phyloP scores from a whole-genome alignment of 2,888 invertebrate species.

The Habroteleia sp. region DNA sequence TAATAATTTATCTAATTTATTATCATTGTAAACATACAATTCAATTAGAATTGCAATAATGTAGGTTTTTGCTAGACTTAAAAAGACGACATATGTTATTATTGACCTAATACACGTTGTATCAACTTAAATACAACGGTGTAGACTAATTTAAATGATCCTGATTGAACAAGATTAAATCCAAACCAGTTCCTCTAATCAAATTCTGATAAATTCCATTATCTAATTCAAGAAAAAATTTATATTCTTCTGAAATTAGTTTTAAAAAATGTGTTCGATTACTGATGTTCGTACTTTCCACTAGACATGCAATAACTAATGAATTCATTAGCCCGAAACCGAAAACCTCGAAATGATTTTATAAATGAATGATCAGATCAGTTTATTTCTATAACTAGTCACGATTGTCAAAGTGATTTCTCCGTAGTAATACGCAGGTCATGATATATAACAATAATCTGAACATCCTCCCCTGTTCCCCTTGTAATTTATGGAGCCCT shows the following conservation, averaged over 20 bases:
- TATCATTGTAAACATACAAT: no score
- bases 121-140: no score
- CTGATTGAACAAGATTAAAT: no score
- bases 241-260: conserved; percentile 2
- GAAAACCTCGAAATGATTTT: conserved; percentile 3
- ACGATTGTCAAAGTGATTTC: conserved; percentile 20
- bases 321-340: conserved; percentile 16
- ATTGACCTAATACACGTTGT: no score
- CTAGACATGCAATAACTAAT: conserved; percentile 25
- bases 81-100: no score
- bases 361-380: no score
- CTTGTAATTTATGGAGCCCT: conserved; percentile 75
- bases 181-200: background rate
- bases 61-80: no score
- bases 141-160: no score
- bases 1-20: no score
- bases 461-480: conserved; percentile 62
- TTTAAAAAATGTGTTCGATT: background rate
- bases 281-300: conserved; percentile 4
- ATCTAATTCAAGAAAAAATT: background rate
- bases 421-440: conserved; percentile 13
- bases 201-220: background rate
- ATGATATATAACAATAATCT: conserved; percentile 56
- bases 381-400: no score
- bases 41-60: no score